Evolutionary conservation across 2,797 vertebrate species (phyloP).

Genomic region (Pipistrellus kuhlii): DNA sequence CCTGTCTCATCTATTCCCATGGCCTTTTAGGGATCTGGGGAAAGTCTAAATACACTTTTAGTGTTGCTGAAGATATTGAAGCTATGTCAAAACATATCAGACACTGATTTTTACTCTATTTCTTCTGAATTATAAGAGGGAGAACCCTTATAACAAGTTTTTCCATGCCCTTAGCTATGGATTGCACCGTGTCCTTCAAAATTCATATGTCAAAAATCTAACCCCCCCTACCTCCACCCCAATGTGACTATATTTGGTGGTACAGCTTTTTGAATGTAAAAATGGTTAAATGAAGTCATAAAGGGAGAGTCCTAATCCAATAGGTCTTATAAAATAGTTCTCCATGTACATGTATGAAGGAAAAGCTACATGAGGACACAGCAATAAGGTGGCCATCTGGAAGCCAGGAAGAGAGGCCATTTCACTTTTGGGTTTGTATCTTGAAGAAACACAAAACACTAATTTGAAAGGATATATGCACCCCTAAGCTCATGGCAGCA

Average conservation of each 20-base stretch:
- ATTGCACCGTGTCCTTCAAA: not conserved
- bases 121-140: not conserved
- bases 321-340: not conserved
- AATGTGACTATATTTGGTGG: not conserved
- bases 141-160: not conserved
- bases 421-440: not conserved
- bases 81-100: not conserved
- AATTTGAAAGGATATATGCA: not conserved
- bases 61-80: not conserved
- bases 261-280: not conserved
- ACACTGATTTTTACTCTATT: not conserved
- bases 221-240: rapidly evolving
- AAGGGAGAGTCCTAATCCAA: not conserved
- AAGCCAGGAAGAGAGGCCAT: not conserved
- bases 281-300: not conserved
- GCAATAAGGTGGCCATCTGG: not conserved
- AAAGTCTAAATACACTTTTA: not conserved
- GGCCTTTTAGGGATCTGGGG: not conserved
- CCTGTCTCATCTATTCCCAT: not conserved
- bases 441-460: not conserved
- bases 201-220: not conserved
- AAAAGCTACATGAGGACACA: not conserved
- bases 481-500: not conserved
- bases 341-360: not conserved
- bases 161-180: not conserved